Evolutionary conservation across 2,113 vertebrate genomes (phyloP), one percentile per base, ranked within the genome.

Genomic region (Neotoma lepida): DNA sequence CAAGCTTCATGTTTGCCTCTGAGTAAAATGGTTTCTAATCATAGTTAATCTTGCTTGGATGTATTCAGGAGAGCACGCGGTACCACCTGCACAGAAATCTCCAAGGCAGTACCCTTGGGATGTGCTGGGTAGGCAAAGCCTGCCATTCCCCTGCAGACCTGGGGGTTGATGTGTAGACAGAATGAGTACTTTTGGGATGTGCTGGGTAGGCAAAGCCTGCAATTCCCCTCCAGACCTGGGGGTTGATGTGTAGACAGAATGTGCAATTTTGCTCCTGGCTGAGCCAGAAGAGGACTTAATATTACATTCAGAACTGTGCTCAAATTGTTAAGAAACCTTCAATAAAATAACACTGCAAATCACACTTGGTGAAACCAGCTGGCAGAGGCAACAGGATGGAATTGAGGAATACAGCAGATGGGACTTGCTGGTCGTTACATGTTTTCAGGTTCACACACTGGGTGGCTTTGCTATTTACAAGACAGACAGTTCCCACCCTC

Each of bases 311-410:
- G 90, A 97, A 64, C 80, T 68, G 89, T 96, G 90, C 90, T 96
- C 96, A 97, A 97, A 95, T 93, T 95, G 95, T 95, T 95, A 92
- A 91, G 96, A 97, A 96, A 92, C 80, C 41, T 95, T 95, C 95
- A 97, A 68, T 95, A 96, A 97, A 97, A 96, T 93, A 96, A 96
- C 94, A 96, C 8, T 88, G 88, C 89, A 95, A 96, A 96, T 96
- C 87, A 91, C 51, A 91, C 61, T 95, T 64, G 54, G 89, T 91
- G 93, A 91, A 96, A 89, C 54, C 77, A 93, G 89, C 91, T 97
- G 97, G 96, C 97, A 96, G 81, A 78, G 61, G 90, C 2, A 88
- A 49, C 91, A 73, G 39, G 93, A 70, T 64, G 87, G 93, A 91
- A 76, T 20, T 76, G 87, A 71, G 87, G 85, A 93, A 78, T 80